Evolutionary conservation across 2,113 vertebrate species (phyloP).

Genomic region (Vidua chalybeata): DNA sequence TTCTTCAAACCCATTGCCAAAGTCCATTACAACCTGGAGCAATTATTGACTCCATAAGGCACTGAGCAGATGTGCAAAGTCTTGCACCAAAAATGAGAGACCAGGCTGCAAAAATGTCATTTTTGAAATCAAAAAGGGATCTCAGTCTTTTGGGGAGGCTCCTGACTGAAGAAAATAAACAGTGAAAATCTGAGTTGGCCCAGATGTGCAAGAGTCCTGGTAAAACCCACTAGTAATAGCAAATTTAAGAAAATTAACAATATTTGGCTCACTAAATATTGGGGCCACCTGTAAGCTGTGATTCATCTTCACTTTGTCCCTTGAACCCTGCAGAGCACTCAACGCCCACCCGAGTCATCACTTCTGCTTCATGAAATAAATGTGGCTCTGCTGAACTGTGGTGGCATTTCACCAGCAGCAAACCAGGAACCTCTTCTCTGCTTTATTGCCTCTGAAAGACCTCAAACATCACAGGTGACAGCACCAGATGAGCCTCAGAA

Average conservation of each 20-base stretch:
- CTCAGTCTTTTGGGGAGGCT: background rate
- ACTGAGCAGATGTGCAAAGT: background rate
- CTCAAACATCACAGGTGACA: background rate
- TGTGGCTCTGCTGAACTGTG: fast-evolving
- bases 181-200: background rate
- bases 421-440: background rate
- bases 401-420: background rate
- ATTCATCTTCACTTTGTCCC: background rate
- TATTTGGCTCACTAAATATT: background rate
- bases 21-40: background rate
- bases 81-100: background rate
- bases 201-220: background rate
- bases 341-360: background rate
- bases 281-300: background rate
- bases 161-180: background rate
- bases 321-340: background rate
- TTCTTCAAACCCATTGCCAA: background rate
- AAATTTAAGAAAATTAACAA: background rate
- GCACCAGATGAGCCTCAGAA: background rate
- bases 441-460: background rate
- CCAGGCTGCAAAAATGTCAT: fast-evolving
- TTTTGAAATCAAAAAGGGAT: background rate
- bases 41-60: background rate
- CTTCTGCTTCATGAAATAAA: background rate
- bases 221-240: background rate